Percentiles rank a stretch among this genome's conserved stretches.
Conservation (phyloP, 2,888 invertebrate genomes). For the Abscondita cerata region DNA sequence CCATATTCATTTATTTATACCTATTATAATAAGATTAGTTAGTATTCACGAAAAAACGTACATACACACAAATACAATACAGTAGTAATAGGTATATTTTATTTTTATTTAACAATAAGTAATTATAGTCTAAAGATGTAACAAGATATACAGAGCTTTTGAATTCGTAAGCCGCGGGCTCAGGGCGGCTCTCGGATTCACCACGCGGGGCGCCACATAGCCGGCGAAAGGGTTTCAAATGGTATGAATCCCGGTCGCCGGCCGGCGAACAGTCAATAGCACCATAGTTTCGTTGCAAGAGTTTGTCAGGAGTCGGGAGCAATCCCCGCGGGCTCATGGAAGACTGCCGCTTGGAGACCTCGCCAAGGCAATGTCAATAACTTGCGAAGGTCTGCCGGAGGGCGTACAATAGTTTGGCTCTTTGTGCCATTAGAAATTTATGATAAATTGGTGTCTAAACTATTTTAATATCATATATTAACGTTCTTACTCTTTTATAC, state of each 20-base stretch:
- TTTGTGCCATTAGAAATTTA: constrained; percentile 30
- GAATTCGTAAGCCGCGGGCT: constrained; percentile 53
- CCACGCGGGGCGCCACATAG: constrained; percentile 47
- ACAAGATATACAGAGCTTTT: constrained; percentile 55
- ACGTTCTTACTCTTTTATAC: constrained; percentile 81
- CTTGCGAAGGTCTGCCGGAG: constrained; percentile 37
- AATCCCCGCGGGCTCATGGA: constrained; percentile 57
- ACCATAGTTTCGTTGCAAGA: constrained; percentile 60
- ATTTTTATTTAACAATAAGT: constrained; percentile 49
- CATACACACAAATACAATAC: constrained; percentile 59
- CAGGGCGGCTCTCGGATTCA: constrained; percentile 49
- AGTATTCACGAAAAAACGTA: constrained; percentile 57
- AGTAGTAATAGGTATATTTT: constrained; percentile 43
- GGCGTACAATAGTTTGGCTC: constrained; percentile 31
- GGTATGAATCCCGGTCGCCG: constrained; percentile 37
- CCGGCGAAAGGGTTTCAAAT: constrained; percentile 33
- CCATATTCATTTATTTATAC: constrained; percentile 46
- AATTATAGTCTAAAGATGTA: constrained; percentile 54
- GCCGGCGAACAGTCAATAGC: constrained; percentile 56
- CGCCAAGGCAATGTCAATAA: constrained; percentile 51
- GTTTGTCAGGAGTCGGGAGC: constrained; percentile 47
- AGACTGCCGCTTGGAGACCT: constrained; percentile 59
- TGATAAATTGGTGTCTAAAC: constrained; percentile 50
- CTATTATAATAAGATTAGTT: constrained; percentile 43
- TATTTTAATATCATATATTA: constrained; percentile 65